Percentiles rank a stretch among this genome's conserved stretches.
Conservation (phyloP, 2,113 vertebrate genomes). For the Xenus cinereus region DNA sequence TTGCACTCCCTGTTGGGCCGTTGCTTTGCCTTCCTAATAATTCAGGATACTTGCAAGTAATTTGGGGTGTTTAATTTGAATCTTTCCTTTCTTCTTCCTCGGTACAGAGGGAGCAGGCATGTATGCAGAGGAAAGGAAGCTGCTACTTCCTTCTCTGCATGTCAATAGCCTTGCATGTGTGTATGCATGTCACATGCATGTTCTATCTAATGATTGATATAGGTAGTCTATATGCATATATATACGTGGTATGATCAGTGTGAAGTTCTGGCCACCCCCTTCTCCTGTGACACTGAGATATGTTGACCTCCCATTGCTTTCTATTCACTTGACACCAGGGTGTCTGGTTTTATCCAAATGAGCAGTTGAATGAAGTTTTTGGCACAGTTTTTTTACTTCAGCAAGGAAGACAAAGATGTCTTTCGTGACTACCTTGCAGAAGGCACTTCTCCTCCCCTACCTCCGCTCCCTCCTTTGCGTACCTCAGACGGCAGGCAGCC, state of each 20-base stretch:
- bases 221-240: neutral
- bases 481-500: neutral
- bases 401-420: neutral
- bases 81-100: neutral
- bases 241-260: neutral
- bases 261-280: neutral
- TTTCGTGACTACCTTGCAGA: neutral
- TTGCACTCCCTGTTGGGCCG: neutral
- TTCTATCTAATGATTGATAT: neutral
- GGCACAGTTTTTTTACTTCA: neutral
- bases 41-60: slow-evolving; percentile 7
- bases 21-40: slow-evolving; percentile 30
- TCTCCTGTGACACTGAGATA: neutral
- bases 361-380: neutral
- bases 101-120: neutral
- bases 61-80: slow-evolving; percentile 15
- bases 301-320: neutral
- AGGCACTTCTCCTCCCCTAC: neutral
- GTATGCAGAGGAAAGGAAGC: neutral
- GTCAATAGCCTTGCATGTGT: neutral
- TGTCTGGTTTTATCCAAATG: slow-evolving; percentile 1
- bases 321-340: slow-evolving; percentile 5
- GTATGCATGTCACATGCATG: neutral
- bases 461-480: neutral
- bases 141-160: neutral